Conservation (phyloP, 1,140 invertebrate species). For the Drosophila leontia region DNA sequence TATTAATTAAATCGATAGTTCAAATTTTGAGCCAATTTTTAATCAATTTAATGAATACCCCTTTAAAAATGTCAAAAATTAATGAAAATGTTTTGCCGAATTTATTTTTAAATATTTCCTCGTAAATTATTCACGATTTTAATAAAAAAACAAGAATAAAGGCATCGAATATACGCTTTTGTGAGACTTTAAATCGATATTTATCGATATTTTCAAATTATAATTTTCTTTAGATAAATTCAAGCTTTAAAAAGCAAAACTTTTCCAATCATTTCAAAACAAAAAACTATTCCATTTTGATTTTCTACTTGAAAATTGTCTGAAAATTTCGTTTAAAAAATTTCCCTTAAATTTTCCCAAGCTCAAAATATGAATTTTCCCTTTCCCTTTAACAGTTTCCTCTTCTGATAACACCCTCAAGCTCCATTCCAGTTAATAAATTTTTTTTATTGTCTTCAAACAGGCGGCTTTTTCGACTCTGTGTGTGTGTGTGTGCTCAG, state of each 20-base stretch:
- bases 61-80: no score
- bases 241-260: background rate
- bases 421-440: background rate
- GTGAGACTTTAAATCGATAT: background rate
- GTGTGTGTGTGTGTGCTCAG: background rate
- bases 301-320: no score
- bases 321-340: no score
- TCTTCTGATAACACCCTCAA: background rate
- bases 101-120: no score
- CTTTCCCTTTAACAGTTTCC: background rate
- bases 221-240: background rate
- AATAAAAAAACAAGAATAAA: no score
- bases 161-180: background rate
- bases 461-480: slow-evolving; percentile 12
- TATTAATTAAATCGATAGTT: no score
- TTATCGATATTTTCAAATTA: background rate
- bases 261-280: background rate
- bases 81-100: no score
- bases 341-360: background rate
- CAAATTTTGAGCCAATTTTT: no score
- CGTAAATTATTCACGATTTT: no score
- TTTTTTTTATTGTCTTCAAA: slow-evolving; percentile 1
- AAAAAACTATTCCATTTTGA: background rate
- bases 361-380: slow-evolving; percentile 2
- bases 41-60: no score